Conservation (phyloP, 2,888 invertebrate genomes). For the Rhingia campestris region DNA sequence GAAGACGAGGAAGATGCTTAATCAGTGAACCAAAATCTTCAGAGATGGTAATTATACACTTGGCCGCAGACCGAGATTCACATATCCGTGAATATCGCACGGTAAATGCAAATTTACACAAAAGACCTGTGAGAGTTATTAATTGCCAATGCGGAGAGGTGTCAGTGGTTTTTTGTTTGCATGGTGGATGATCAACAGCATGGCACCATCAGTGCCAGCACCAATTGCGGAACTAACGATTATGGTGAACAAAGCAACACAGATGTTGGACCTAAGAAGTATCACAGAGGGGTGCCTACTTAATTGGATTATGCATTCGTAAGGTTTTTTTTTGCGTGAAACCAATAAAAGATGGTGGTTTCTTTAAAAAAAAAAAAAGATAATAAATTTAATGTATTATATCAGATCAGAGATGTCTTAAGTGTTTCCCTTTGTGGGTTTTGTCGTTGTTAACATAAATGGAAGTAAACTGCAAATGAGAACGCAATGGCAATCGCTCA, state of each 20-base stretch:
- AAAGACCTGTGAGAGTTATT: slow-evolving; percentile 43
- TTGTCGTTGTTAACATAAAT: not conserved
- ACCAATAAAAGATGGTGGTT: not conserved
- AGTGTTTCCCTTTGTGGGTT: not conserved
- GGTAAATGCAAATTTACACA: slow-evolving; percentile 22
- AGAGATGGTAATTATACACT: slow-evolving; percentile 32
- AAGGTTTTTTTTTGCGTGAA: not conserved
- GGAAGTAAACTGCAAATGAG: slow-evolving; percentile 7
- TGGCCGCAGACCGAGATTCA: slow-evolving; percentile 1
- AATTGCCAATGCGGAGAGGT: slow-evolving; percentile 60
- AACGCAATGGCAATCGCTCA: not conserved
- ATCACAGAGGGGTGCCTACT: not conserved
- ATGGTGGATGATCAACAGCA: slow-evolving; percentile 16
- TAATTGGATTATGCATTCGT: slow-evolving; percentile 34
- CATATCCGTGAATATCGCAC: slow-evolving; percentile 20
- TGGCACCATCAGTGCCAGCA: slow-evolving; percentile 21
- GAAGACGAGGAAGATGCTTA: slow-evolving; percentile 23
- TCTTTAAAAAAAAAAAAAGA: not conserved
- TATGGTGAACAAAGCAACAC: not conserved
- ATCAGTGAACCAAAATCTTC: slow-evolving; percentile 14
- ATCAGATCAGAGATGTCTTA: slow-evolving; percentile 3
- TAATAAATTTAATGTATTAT: slow-evolving; percentile 34
- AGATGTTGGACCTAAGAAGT: not conserved
- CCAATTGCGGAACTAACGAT: slow-evolving; percentile 36
- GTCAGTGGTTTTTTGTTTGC: slow-evolving; percentile 49